A percentile compares a stretch with the other conserved stretches of the same genome.
Evolutionary conservation across 2,113 vertebrate genomes (phyloP).

Genomic region (Hypomesus transpacificus): DNA sequence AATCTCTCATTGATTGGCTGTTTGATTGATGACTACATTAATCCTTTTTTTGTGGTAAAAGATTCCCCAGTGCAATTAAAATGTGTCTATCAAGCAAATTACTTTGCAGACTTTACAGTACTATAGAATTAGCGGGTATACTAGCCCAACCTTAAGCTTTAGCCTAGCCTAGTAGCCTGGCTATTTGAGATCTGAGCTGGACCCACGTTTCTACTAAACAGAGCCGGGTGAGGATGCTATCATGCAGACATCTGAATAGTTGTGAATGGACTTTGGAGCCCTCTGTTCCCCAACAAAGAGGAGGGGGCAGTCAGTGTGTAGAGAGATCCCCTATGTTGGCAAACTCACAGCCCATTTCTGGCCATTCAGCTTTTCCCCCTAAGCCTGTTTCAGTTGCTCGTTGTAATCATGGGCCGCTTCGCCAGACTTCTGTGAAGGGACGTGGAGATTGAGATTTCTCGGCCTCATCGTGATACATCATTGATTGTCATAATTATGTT

Average conservation of each 20-base stretch:
- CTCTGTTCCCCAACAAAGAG: constrained; percentile 6
- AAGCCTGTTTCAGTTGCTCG: constrained; percentile 11
- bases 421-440: not conserved
- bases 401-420: constrained; percentile 4
- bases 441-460: not conserved
- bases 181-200: not conserved
- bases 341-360: constrained; percentile 11
- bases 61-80: not conserved
- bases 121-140: too few species aligned
- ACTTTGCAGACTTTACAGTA: too few species aligned
- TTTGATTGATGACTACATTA: constrained; percentile 17
- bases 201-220: not conserved
- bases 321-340: constrained; percentile 12
- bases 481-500: too few species aligned
- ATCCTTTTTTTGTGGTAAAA: not conserved
- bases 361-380: constrained; percentile 30
- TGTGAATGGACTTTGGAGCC: constrained; percentile 2
- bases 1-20: constrained; percentile 24
- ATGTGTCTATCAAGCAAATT: not conserved
- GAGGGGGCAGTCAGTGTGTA: constrained; percentile 4
- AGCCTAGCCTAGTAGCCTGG: not conserved
- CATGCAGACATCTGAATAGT: not conserved
- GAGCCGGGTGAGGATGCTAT: not conserved
- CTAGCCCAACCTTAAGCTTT: not conserved
- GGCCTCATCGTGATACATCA: not conserved